Evolutionary conservation across 2,797 vertebrate species (phyloP), one percentile per base, ranked within the genome.

Genomic region (Cynodonichthys magdalenae): DNA sequence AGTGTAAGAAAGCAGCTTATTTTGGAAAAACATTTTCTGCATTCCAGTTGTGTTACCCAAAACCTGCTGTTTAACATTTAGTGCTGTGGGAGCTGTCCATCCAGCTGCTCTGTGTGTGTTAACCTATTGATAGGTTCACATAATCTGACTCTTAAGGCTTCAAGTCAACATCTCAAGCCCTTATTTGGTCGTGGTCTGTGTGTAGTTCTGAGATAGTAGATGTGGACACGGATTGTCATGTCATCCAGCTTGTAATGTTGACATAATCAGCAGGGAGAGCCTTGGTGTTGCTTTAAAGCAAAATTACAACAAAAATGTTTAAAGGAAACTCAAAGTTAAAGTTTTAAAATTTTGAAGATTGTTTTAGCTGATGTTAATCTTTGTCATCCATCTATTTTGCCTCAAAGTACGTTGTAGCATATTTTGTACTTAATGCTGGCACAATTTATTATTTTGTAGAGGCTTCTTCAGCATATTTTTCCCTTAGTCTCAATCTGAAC

Each of bases 61-160:
- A 94, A 94, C 93, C 89, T 89, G 84, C 86, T 95, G 94, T 95
- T 96, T 95, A 93, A 88, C 90, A 89, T 89, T 79, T 88, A 90
- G 91, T 89, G 90, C 91, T 91, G 87, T 83, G 83, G 88, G 90
- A 90, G 85, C 91, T 90, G 91, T 92, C 77, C 66, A 72, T 77
- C 82, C 71, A 60, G 41, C 59, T 62, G 29, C 64, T 79, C 53
- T 6, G 49, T 66, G 77, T 65, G 71, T 56, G 52, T 41, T 75
- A 34, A 73, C 59, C 66, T 76, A 69, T 75, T 29, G 5, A 72
- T 77, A 59, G 72, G 51, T 49, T 34, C 31, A 36, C 57, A 56
- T 81, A 81, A 84, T 81, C 74, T 72, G 36, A 15, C 74, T 77
- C 71, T 86, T 71, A 66, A 71, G 39, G 51, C 66, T 71, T 53